Conservation (phyloP, 2,888 invertebrate genomes). For the Erebia aethiops region DNA sequence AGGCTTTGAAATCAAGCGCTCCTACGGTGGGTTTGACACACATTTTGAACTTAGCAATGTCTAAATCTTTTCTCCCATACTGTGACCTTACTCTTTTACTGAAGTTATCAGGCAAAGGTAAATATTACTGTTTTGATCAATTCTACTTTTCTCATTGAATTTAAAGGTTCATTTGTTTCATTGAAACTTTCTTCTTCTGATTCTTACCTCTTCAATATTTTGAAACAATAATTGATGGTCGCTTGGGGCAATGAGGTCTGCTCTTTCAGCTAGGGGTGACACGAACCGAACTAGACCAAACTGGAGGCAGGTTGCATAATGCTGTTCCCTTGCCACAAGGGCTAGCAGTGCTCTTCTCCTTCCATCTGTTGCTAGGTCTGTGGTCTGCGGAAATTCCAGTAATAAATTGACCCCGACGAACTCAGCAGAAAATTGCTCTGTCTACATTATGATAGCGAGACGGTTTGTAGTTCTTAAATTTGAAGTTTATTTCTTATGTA, state of each 20-base stretch:
- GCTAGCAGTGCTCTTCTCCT: constrained; percentile 89
- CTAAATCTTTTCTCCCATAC: too few species aligned
- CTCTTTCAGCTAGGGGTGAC: constrained; percentile 88
- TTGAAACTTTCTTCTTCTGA: constrained; percentile 87
- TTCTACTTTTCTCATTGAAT: not conserved
- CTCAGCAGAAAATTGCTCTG: too few species aligned
- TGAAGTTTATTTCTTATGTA: too few species aligned
- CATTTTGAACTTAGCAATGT: too few species aligned
- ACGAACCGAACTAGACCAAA: constrained; percentile 91
- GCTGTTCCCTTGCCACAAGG: constrained; percentile 89
- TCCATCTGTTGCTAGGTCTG: constrained; percentile 76
- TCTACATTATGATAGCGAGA: too few species aligned
- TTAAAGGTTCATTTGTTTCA: not conserved
- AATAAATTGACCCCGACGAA: not conserved
- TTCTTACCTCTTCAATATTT: constrained; percentile 92
- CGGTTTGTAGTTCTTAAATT: too few species aligned
- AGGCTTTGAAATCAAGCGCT: too few species aligned
- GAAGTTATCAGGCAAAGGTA: too few species aligned
- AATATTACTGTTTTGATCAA: not conserved
- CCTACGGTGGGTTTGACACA: too few species aligned
- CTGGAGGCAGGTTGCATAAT: constrained; percentile 89
- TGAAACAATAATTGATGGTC: constrained; percentile 92
- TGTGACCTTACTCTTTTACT: too few species aligned
- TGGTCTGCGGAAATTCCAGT: constrained; percentile 61
- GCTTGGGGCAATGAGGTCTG: constrained; percentile 88